Conservation (phyloP, 2,888 invertebrate genomes). For the Latheticus oryzae region DNA sequence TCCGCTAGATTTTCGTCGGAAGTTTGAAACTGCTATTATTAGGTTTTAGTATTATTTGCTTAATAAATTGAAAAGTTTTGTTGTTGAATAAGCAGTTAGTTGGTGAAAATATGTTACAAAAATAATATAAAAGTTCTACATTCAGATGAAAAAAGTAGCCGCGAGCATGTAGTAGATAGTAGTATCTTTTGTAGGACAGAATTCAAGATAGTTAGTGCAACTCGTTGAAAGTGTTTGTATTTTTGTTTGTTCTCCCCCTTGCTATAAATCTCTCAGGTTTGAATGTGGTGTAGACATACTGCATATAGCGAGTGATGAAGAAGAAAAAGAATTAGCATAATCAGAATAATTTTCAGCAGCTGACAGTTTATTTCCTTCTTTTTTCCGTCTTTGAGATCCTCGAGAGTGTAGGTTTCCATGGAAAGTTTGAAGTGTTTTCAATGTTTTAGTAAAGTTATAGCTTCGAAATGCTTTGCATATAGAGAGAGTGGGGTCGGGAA, state of each 20-base stretch:
- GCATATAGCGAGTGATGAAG: slow-evolving; percentile 59
- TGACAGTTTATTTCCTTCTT: slow-evolving; percentile 72
- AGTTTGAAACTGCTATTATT: no score
- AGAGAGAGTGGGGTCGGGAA: slow-evolving; percentile 57
- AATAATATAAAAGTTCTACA: no score
- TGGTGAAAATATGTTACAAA: no score
- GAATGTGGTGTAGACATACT: slow-evolving; percentile 61
- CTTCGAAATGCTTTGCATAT: slow-evolving; percentile 66
- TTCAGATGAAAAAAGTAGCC: no score
- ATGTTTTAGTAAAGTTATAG: slow-evolving; percentile 66
- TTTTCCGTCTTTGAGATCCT: slow-evolving; percentile 61
- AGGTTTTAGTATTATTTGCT: no score
- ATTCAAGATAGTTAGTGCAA: no score
- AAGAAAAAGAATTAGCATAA: slow-evolving; percentile 73
- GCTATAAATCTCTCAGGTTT: slow-evolving; percentile 57
- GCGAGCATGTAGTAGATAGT: no score
- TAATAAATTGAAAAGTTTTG: no score
- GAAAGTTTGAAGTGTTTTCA: slow-evolving; percentile 66
- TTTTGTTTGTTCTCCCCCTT: slow-evolving; percentile 18
- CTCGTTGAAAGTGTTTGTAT: slow-evolving; percentile 18
- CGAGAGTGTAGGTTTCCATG: slow-evolving; percentile 43
- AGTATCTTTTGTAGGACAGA: no score
- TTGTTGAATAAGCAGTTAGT: no score
- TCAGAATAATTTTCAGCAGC: slow-evolving; percentile 74
- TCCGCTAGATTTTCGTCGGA: no score